phyloP scores from a whole-genome alignment of 2,113 vertebrate genomes.

The Patagioenas fasciata region DNA sequence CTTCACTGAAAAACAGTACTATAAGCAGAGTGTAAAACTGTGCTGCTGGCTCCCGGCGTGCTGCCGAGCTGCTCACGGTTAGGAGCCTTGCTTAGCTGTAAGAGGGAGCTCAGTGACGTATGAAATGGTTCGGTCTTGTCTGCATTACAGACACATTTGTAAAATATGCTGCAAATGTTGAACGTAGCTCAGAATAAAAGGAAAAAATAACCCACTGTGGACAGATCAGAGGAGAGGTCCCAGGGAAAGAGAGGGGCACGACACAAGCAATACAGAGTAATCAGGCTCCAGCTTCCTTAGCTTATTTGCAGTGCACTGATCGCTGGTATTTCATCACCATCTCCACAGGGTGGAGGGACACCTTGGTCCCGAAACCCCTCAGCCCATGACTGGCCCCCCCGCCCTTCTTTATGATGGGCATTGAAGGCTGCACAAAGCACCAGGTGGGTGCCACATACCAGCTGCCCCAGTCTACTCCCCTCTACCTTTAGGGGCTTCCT shows the following conservation, averaged over 20 bases:
- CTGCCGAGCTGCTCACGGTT: background rate
- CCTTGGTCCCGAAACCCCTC: accelerated
- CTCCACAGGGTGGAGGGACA: accelerated
- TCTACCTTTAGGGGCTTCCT: background rate
- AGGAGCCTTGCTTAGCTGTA: background rate
- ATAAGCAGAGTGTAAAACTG: background rate
- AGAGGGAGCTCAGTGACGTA: background rate
- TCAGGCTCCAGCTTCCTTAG: background rate
- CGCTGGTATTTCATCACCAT: background rate
- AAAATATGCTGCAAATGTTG: background rate
- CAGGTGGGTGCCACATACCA: background rate
- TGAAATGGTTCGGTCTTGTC: background rate
- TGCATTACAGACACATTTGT: background rate
- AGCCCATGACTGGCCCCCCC: background rate
- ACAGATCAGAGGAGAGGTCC: background rate
- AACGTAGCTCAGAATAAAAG: background rate
- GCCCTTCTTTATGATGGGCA: background rate
- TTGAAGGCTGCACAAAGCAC: background rate
- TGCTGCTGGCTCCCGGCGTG: accelerated
- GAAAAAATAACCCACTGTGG: background rate
- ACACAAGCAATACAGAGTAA: accelerated
- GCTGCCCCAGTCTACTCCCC: background rate
- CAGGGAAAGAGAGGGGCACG: background rate
- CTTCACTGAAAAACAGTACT: background rate
- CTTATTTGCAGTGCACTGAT: background rate